Conservation (phyloP, 2,888 invertebrate genomes). For the Venusia cambrica region DNA sequence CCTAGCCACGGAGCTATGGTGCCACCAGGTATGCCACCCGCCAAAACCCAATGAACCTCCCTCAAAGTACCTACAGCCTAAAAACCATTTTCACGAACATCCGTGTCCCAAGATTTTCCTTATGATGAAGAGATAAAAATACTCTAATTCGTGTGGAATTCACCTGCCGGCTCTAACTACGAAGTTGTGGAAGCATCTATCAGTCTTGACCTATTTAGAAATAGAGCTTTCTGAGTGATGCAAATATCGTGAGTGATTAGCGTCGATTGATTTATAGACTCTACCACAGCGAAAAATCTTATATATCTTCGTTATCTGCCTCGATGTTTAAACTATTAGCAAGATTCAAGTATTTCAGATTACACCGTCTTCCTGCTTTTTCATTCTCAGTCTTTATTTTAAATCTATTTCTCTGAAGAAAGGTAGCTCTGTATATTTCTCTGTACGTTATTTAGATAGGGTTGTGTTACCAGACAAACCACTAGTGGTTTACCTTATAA, state of each 20-base stretch:
- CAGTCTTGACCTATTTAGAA: conserved; percentile 22
- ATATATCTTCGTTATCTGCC: no score
- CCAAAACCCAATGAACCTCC: background rate
- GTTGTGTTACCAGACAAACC: no score
- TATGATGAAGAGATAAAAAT: conserved; percentile 8
- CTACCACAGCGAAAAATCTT: background rate
- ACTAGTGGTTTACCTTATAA: no score
- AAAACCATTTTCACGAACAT: background rate
- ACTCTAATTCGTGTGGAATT: conserved; percentile 5
- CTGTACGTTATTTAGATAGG: no score
- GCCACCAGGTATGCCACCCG: conserved; percentile 85
- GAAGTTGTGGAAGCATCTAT: conserved; percentile 15
- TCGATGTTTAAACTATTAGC: no score
- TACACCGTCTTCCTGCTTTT: no score
- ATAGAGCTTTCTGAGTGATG: conserved; percentile 7
- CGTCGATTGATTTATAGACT: conserved; percentile 11
- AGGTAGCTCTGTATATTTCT: no score
- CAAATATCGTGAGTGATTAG: conserved; percentile 10
- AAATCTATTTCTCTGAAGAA: no score
- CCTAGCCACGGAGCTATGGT: conserved; percentile 91
- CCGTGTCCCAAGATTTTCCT: no score
- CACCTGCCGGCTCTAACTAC: conserved; percentile 13
- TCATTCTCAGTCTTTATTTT: no score
- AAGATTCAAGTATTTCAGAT: no score
- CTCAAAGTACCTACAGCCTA: background rate